Percentiles rank a stretch among this genome's conserved stretches.
These are phyloP conservation scores for Ceyx melanurus DNA, from an alignment of 2,113 vertebrate genomes.

Conservation along the genomic window DNA sequence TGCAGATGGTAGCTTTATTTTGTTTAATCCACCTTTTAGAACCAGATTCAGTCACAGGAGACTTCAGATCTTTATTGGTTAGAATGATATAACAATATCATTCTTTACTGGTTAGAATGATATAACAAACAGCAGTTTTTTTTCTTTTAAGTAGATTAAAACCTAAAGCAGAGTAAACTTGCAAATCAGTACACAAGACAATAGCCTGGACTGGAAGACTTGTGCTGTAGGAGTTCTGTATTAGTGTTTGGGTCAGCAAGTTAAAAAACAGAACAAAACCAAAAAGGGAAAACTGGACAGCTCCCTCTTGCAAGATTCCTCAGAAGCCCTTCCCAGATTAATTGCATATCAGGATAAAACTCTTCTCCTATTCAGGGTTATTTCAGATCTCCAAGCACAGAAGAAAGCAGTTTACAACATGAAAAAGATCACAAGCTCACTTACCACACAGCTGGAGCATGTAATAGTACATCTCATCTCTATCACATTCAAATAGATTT, in stretches of 20 bases:
- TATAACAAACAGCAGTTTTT: not conserved
- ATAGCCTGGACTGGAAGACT: not conserved
- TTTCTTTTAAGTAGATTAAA: not conserved
- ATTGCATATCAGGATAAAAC: not conserved
- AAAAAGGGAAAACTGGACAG: not conserved
- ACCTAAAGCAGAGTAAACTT: not conserved
- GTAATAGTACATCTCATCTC: slow-evolving; percentile 91
- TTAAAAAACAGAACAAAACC: not conserved
- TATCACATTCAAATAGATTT: slow-evolving; percentile 92
- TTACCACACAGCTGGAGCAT: slow-evolving; percentile 86
- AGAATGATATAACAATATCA: not conserved
- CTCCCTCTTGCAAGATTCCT: not conserved
- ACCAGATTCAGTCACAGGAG: not conserved
- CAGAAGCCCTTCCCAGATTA: not conserved
- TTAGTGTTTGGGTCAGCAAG: not conserved
- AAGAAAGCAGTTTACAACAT: not conserved
- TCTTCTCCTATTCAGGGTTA: not conserved
- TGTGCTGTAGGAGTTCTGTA: accelerated
- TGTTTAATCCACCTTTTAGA: not conserved
- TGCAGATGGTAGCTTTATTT: not conserved
- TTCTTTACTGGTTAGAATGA: not conserved
- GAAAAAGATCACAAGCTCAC: slow-evolving; percentile 42
- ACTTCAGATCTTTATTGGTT: not conserved
- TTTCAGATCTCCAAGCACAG: not conserved
- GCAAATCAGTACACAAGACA: not conserved